A percentile compares a stretch with the other conserved stretches of the same genome.
phyloP scores from a whole-genome alignment of 2,113 vertebrate genomes.

The Phrynosoma platyrhinos region DNA sequence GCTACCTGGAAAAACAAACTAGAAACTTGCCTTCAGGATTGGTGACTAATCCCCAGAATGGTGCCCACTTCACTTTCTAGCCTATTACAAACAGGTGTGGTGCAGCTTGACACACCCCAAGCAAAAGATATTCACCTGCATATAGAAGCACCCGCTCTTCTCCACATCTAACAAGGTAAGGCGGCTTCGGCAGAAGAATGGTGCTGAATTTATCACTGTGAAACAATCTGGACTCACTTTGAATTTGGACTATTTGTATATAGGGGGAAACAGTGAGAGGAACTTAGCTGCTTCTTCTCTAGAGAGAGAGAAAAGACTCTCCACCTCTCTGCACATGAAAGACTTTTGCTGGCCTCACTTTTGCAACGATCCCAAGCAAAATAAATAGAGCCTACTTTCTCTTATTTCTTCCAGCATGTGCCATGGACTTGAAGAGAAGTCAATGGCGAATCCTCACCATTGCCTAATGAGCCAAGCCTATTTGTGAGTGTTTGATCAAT shows the following conservation, averaged over 20 bases:
- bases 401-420: not conserved
- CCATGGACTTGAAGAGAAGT: not conserved
- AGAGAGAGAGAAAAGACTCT: no score
- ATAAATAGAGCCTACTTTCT: not conserved
- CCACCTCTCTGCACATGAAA: not conserved
- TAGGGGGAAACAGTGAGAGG: not conserved
- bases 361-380: not conserved
- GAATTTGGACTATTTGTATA: not conserved
- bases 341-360: not conserved
- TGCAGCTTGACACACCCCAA: not conserved
- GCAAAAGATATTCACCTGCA: not conserved
- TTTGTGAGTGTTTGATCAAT: not conserved
- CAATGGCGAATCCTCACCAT: not conserved
- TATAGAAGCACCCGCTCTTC: not conserved
- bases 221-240: not conserved
- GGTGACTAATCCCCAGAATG: not conserved
- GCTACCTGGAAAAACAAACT: not conserved
- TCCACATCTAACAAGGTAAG: not conserved
- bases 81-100: no score
- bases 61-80: not conserved
- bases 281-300: not conserved
- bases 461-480: not conserved
- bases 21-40: not conserved
- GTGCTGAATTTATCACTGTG: not conserved
- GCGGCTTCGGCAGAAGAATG: no score